Evolutionary conservation across 2,888 invertebrate species (phyloP), one percentile per base, ranked within the genome.

Genomic region (Thyatira batis): DNA sequence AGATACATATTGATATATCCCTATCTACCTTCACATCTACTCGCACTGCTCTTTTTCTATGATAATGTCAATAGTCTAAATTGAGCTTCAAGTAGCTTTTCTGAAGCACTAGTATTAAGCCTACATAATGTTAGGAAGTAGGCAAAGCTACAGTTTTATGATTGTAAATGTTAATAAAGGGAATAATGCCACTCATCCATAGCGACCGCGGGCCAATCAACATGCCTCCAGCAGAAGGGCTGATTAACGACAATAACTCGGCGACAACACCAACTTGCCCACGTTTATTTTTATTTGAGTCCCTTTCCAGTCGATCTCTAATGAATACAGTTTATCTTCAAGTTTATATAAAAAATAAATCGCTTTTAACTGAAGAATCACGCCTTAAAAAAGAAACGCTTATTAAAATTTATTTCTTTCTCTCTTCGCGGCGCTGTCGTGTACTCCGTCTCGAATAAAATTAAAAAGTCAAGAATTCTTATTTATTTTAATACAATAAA

Each of bases 401-500:
- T 91, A 92, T 91, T 91, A 92, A 91, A 91, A 92, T 92, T 92
- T 92, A 92, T 92, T 91, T 91, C 91, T 89, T 87, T 90, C 89
- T 89, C 89, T 87, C 80, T 80, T 82, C 88, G 85, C 85, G 83
- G 86, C 85, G 78, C 85, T 86, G 92, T 90, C 90, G 87, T 91
- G 92, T 91, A 90, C 89, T 85, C 82, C 80, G 89, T 73, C 82
- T 82, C 84, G 84, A 91, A 92, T 89, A 92, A 92, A 92, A 92
- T 92, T 91, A 91, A 92, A 92, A 91, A 91, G 89, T 90, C 89
- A 85, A 89, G 89, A 90, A 91, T 90, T 92, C 91, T 91, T 92
- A 90, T 92, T 92, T 92, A 92, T 92, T 91, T 92, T 92, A 91
- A 92, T 92, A 92, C 91, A 92, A 92, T 92, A 92, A 91, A 92